Evolutionary conservation across 2,113 vertebrate genomes (phyloP).

Genomic region (Rhizomys pruinosus): DNA sequence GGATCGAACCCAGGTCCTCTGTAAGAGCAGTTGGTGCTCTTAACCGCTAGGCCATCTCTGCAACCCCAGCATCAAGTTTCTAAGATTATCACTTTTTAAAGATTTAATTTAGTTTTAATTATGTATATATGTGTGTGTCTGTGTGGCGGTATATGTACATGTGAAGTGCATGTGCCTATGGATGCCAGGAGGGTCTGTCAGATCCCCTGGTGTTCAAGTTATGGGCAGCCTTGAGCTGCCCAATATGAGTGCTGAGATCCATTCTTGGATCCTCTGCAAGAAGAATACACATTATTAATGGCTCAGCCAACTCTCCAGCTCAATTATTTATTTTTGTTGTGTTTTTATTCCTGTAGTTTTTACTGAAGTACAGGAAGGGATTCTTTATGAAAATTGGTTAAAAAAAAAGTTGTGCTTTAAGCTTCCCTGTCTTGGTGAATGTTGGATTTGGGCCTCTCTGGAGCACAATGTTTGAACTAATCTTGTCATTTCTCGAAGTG

Average conservation of each 20-base stretch:
- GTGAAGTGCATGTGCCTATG: background rate
- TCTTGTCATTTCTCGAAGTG: background rate
- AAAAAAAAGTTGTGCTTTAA: background rate
- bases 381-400: background rate
- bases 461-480: background rate
- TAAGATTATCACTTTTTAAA: no score
- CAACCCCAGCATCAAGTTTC: no score
- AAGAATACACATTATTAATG: no score
- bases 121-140: background rate
- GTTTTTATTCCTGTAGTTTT: background rate
- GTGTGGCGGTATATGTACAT: background rate
- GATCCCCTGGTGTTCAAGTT: background rate
- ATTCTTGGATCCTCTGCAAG: no score
- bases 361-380: background rate
- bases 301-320: no score
- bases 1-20: no score
- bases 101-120: no score
- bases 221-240: background rate
- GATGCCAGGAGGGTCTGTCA: background rate
- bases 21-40: no score
- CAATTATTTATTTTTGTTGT: background rate
- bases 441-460: background rate
- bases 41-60: no score
- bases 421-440: background rate
- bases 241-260: background rate